Evolutionary conservation across 2,888 invertebrate species (phyloP).

Genomic region (Beris chalybata): DNA sequence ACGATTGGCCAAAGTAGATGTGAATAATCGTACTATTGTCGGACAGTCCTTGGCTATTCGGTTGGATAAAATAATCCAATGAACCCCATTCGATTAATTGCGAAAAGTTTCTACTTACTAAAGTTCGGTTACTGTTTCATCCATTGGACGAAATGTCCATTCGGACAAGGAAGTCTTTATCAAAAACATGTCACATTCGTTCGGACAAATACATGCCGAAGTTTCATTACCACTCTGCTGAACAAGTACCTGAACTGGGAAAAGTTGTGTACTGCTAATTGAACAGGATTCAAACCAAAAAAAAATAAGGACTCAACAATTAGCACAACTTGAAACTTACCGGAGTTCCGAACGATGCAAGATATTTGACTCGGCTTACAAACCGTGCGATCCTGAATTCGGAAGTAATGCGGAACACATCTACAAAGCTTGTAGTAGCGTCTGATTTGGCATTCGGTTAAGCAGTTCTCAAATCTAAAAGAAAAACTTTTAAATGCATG

Average conservation of each 20-base stretch:
- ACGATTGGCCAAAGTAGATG: constrained; percentile 19
- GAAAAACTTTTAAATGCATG: not conserved
- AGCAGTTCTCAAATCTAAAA: constrained; percentile 34
- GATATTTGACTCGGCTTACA: constrained; percentile 13
- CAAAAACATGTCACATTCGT: constrained; percentile 29
- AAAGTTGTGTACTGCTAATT: too few species aligned
- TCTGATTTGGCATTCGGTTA: constrained; percentile 33
- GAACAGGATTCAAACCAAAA: too few species aligned
- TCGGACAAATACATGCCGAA: constrained; percentile 21
- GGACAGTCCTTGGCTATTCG: constrained; percentile 16
- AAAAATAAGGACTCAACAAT: too few species aligned
- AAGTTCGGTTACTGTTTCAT: constrained; percentile 8
- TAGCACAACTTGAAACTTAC: constrained; percentile 11
- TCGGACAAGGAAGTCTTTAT: constrained; percentile 26
- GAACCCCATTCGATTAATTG: constrained; percentile 1
- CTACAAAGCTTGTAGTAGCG: constrained; percentile 27
- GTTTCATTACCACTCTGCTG: constrained; percentile 12
- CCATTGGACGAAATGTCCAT: constrained; percentile 14
- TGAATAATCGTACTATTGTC: constrained; percentile 17
- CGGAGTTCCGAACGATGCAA: constrained; percentile 15
- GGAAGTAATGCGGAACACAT: constrained; percentile 32
- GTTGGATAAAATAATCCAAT: not conserved
- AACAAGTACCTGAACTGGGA: constrained; percentile 3
- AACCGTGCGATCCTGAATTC: not conserved
- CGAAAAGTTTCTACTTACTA: constrained; percentile 17